These are phyloP conservation scores for Desmophyllum pertusum DNA, from an alignment of 92 coral and sea anemone species.

Conservation along the genomic window DNA sequence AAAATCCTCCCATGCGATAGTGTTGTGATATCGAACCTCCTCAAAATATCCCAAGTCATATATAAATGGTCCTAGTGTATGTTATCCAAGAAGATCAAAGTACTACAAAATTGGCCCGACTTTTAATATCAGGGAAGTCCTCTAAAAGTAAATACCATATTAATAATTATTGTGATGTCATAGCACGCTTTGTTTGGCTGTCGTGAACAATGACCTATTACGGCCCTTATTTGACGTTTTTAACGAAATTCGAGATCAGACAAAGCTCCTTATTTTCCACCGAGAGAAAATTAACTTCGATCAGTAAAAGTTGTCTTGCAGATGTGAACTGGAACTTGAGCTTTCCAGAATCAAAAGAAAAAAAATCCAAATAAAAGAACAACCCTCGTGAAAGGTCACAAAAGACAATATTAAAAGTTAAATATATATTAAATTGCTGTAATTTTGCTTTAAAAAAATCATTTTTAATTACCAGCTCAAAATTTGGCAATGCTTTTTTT, in stretches of 20 bases:
- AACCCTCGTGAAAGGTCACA: too few relatives aligned
- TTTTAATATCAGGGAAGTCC: constrained; percentile 18
- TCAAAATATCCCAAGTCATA: background rate
- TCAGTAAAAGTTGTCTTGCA: background rate
- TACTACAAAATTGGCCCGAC: constrained; percentile 1
- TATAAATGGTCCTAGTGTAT: background rate
- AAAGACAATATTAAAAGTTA: background rate
- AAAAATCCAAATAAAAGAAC: background rate
- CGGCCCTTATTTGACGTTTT: background rate
- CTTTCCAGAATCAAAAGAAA: background rate
- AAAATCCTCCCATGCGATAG: background rate
- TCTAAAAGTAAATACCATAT: constrained; percentile 14
- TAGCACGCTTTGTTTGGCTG: background rate
- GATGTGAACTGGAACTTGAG: background rate
- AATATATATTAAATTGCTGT: background rate
- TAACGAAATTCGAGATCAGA: background rate
- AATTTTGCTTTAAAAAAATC: background rate
- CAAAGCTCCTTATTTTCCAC: background rate
- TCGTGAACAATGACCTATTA: background rate
- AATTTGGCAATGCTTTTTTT: background rate
- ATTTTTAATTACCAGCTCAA: background rate
- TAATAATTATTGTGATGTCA: constrained; percentile 25
- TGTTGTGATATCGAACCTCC: background rate
- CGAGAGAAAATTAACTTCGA: background rate
- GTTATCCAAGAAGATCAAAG: constrained; percentile 7